Evolutionary conservation across 2,797 vertebrate genomes (phyloP).

Genomic region (Tangara arthus): DNA sequence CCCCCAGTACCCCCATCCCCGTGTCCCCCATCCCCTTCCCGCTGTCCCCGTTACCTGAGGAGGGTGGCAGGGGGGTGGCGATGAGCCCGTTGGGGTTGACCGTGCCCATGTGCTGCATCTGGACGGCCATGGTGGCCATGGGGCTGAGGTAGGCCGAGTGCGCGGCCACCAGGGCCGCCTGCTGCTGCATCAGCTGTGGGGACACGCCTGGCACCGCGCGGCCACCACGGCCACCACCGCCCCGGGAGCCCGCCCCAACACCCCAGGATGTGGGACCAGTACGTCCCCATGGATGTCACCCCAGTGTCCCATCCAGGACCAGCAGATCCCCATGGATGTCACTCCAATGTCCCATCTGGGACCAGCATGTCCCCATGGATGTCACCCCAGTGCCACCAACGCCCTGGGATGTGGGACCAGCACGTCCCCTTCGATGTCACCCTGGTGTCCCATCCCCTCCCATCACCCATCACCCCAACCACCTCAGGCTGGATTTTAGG

Average conservation of each 20-base stretch:
- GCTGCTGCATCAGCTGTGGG: not conserved
- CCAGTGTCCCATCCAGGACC: not conserved
- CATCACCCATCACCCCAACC: not conserved
- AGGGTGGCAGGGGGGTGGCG: conserved; percentile 78
- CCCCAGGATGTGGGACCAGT: no score
- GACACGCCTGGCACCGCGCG: not conserved
- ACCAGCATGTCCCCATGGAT: not conserved
- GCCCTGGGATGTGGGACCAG: no score
- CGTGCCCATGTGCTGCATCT: conserved; percentile 95
- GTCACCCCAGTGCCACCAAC: not conserved
- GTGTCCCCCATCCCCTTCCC: no score
- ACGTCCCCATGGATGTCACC: not conserved
- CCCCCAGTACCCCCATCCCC: no score
- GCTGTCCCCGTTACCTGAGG: conserved; percentile 68
- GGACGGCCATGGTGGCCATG: conserved; percentile 91
- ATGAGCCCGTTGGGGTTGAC: conserved; percentile 92
- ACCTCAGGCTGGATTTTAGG: not conserved
- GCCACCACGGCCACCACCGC: not conserved
- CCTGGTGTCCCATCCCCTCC: no score
- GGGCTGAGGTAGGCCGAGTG: conserved; percentile 89
- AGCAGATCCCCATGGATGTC: not conserved
- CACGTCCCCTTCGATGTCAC: no score
- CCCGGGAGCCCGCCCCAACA: no score
- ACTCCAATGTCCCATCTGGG: not conserved
- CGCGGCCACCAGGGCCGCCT: not conserved